Evolutionary conservation across 2,888 invertebrate genomes (phyloP), one percentile per base, ranked within the genome.

Genomic region (Cataglyphis albicans): DNA sequence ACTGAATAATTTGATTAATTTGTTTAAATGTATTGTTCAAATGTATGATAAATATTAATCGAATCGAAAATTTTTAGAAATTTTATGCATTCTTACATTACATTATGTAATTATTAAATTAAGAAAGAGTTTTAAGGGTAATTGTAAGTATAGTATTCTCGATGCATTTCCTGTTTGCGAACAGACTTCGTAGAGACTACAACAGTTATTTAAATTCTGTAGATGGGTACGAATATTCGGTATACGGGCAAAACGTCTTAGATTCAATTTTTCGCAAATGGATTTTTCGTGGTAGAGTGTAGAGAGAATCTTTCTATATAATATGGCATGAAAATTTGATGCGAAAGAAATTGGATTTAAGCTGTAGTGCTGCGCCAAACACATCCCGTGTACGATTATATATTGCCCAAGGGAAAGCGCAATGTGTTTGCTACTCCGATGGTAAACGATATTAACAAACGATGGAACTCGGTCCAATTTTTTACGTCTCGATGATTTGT

Each of bases 291-390:
- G 78, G 59, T 55, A n/a, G 59, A 80, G 59, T 70, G 38, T 44
- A 59, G 44, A 80, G 70, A 78, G 72, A 80, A 80, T 80, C 78
- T 72, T 80, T 80, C 78, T 80, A 80, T 80, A 80, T 80, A 80
- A 80, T 80, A 59, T 44, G 55, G 72, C 59, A 80, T 80, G 78
- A 80, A 80, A 80, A 80, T 80, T 80, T 72, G 78, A 80, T 80
- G 72, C 78, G 44, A 72, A 70, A 78, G 70, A 80, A 80, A 80
- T 80, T 80, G 78, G 59, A 80, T 80, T 80, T 80, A 80, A 80
- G 78, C 78, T 70, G 70, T 44, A 80, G 59, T 48, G 78, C 68
- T 59, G 41, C 32, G 57, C 78, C 78, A 78, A 78, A 80, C 78
- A 44, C 35, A 80, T 80, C 59, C 7, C 25, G 78, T 25, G 44